These are phyloP conservation scores for Magallana angulata DNA, from an alignment of 1,140 invertebrate genomes.

Conservation along the genomic window DNA sequence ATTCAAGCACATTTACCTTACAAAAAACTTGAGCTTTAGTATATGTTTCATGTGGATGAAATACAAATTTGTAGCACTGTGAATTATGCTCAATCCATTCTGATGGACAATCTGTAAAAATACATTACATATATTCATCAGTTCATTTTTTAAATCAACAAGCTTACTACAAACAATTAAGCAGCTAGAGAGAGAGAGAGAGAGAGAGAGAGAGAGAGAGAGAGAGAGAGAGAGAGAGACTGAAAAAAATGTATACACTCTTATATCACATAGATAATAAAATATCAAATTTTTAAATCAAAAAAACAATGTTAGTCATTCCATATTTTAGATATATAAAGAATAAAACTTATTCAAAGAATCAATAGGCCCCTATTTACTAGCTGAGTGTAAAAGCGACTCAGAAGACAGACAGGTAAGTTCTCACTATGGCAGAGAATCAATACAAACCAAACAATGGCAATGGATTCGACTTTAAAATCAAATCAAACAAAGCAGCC, in stretches of 20 bases:
- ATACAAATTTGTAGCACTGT: neutral
- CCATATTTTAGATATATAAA: no score
- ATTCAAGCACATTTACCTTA: neutral
- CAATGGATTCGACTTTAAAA: neutral
- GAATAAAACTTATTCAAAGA: no score
- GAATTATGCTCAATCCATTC: constrained; percentile 2
- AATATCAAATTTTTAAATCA: neutral
- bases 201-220: no score
- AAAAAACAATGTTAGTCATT: no score
- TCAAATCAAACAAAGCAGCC: neutral
- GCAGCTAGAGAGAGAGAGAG: neutral
- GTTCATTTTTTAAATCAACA: neutral
- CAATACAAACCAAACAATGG: neutral
- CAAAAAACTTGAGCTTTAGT: neutral
- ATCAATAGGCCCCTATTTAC: no score
- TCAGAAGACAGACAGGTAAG: no score
- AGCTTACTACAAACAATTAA: neutral
- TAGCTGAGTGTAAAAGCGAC: no score
- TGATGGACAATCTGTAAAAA: neutral
- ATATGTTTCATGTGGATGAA: neutral
- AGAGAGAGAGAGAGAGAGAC: neutral
- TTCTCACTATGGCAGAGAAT: no score
- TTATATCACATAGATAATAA: neutral
- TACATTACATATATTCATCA: neutral
- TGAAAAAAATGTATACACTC: neutral